phyloP scores from a whole-genome alignment of 2,113 vertebrate genomes.

The Hyperoodon ampullatus region DNA sequence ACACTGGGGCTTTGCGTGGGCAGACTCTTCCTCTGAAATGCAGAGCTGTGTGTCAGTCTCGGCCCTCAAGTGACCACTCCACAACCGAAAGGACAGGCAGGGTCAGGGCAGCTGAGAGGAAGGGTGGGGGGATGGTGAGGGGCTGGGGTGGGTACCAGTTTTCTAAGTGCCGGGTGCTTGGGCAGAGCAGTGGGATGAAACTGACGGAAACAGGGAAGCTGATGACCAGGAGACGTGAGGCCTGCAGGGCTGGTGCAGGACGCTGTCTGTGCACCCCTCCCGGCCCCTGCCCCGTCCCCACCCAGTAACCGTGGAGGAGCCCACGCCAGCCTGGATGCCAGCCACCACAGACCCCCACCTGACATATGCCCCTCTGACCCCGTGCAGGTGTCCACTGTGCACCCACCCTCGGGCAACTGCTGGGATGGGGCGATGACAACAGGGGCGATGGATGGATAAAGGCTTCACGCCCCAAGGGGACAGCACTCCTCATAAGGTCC shows the following conservation, averaged over 20 bases:
- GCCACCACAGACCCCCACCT: accelerated
- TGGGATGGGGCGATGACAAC: accelerated
- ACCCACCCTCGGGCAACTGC: accelerated
- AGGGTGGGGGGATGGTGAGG: background rate
- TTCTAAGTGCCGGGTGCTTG: accelerated
- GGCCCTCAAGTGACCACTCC: background rate
- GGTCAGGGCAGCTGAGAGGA: background rate
- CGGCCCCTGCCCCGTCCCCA: background rate
- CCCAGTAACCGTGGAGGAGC: accelerated
- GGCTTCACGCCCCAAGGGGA: background rate
- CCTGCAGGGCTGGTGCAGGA: background rate
- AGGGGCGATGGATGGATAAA: accelerated
- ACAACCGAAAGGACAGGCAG: background rate
- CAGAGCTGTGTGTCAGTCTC: background rate
- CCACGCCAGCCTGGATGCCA: accelerated
- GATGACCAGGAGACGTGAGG: background rate
- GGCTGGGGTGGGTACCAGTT: background rate
- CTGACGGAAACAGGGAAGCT: background rate
- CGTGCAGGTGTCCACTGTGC: accelerated
- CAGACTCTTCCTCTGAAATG: accelerated
- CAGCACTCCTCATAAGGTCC: background rate
- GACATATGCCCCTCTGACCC: background rate
- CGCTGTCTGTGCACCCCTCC: accelerated
- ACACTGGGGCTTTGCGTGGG: background rate
- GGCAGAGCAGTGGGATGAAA: accelerated